Evolutionary conservation across 53 echinoderm and acorn worm species (phyloP).

Genomic region (Antedon mediterranea): DNA sequence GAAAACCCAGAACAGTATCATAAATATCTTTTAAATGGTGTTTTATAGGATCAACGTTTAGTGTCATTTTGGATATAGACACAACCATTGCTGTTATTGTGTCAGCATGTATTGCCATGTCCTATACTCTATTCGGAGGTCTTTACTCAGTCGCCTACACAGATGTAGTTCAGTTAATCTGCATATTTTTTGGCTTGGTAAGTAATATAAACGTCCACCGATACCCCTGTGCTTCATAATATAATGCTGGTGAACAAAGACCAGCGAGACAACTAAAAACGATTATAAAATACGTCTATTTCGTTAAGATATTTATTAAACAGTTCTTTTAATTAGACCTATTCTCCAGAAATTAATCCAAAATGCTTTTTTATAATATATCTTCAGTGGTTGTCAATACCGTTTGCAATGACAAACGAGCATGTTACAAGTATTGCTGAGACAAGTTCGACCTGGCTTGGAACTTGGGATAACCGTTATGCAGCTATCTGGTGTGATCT

Average conservation of each 20-base stretch:
- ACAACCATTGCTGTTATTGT: neutral
- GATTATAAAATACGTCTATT: too few species aligned
- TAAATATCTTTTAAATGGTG: neutral
- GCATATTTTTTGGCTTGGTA: neutral
- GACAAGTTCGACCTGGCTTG: conserved; percentile 43
- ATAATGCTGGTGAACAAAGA: too few species aligned
- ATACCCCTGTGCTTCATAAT: too few species aligned
- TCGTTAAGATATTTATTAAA: too few species aligned
- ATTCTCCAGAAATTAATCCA: too few species aligned
- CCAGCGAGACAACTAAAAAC: too few species aligned
- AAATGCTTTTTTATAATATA: neutral
- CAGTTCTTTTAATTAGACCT: too few species aligned
- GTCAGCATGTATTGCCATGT: neutral
- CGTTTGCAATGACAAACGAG: conserved; percentile 66
- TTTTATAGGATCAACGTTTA: neutral
- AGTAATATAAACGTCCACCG: too few species aligned
- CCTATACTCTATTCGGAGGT: neutral
- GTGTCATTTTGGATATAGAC: neutral
- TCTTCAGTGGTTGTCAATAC: conserved; percentile 72
- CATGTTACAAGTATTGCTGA: conserved; percentile 46
- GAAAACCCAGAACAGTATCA: too few species aligned
- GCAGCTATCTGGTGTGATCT: conserved; percentile 65
- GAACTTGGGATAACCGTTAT: conserved; percentile 50
- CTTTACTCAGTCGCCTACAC: neutral
- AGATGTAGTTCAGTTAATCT: neutral